A percentile compares a stretch with the other conserved stretches of the same genome.
phyloP scores from a whole-genome alignment of 2,113 vertebrate genomes.

The Phalacrocorax carbo region DNA sequence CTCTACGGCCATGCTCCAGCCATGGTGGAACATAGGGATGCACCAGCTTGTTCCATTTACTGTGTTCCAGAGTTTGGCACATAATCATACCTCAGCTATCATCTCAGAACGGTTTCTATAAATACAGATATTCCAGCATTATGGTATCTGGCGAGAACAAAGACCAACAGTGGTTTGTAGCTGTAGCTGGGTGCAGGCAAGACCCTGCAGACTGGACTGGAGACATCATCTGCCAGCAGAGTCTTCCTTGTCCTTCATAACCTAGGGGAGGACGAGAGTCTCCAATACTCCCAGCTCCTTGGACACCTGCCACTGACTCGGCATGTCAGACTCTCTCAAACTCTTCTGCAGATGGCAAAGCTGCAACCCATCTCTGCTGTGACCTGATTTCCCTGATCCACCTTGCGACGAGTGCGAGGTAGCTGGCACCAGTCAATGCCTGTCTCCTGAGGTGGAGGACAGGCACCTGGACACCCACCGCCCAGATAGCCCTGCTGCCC shows the following conservation, averaged over 20 bases:
- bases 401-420: accelerated
- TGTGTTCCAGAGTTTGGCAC: not conserved
- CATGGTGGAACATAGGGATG: not conserved
- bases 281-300: not conserved
- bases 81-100: not conserved
- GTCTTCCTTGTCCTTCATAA: not conserved
- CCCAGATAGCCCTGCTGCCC: not conserved
- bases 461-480: accelerated
- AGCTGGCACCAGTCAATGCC: not conserved
- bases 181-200: not conserved
- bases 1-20: not conserved
- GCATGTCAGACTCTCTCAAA: not conserved
- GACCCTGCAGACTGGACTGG: not conserved
- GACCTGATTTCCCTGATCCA: not conserved
- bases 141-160: accelerated
- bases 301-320: not conserved
- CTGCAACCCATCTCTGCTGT: not conserved
- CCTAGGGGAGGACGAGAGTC: not conserved
- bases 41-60: not conserved
- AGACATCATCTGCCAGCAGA: not conserved
- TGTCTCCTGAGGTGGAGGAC: not conserved
- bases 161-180: not conserved
- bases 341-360: constrained; percentile 2
- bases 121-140: not conserved
- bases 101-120: not conserved